Percentiles rank a stretch among this genome's conserved stretches.
These are phyloP conservation scores for Danio aesculapii DNA, from an alignment of 2,797 vertebrate genomes.

Conservation along the genomic window DNA sequence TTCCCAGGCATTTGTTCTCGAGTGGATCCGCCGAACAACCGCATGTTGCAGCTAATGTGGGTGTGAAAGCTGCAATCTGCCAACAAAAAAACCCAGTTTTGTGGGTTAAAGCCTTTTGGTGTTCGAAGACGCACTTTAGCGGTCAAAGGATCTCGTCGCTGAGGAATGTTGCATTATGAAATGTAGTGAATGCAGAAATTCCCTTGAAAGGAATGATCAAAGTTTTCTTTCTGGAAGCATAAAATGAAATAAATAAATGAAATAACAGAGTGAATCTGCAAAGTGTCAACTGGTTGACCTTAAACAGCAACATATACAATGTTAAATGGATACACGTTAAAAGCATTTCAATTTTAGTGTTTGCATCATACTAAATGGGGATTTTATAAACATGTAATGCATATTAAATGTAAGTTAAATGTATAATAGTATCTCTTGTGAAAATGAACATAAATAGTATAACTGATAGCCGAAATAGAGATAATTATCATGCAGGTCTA, in stretches of 20 bases:
- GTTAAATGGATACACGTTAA: background rate
- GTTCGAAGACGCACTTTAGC: constrained; percentile 64
- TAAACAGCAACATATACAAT: constrained; percentile 11
- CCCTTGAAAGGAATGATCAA: constrained; percentile 74
- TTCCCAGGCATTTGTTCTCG: constrained; percentile 80
- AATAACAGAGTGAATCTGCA: constrained; percentile 2
- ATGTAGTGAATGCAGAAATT: constrained; percentile 66
- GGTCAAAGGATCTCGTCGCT: constrained; percentile 64
- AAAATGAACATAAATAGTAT: too few relatives aligned
- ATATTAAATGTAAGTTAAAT: too few relatives aligned
- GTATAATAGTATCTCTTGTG: too few relatives aligned
- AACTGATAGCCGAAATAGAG: too few relatives aligned
- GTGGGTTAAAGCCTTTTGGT: constrained; percentile 80
- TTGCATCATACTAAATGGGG: too few relatives aligned
- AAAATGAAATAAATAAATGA: background rate
- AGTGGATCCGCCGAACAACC: constrained; percentile 74
- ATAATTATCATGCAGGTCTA: too few relatives aligned
- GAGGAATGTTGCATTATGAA: constrained; percentile 76
- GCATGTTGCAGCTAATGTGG: constrained; percentile 78
- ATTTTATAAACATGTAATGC: too few relatives aligned
- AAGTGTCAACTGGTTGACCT: constrained; percentile 27
- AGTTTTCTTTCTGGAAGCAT: constrained; percentile 51
- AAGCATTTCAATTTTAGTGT: too few relatives aligned
- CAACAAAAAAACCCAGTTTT: constrained; percentile 79
- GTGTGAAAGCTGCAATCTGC: constrained; percentile 81